phyloP scores from a whole-genome alignment of 2,888 invertebrate species.

The Orthosia gracilis region DNA sequence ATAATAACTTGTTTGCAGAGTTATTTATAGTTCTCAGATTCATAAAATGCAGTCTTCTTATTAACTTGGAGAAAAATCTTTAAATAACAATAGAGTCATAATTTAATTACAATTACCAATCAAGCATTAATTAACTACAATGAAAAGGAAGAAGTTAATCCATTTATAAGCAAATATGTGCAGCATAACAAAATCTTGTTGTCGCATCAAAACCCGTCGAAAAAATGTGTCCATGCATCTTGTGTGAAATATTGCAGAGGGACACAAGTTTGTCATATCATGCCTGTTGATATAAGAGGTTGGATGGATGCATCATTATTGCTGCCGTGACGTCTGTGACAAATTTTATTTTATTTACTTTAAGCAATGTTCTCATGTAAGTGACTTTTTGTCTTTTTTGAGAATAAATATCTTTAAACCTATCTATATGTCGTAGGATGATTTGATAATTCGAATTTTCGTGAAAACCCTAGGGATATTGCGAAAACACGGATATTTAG shows the following conservation, averaged over 20 bases:
- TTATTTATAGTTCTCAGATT: not conserved
- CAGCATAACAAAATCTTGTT: not conserved
- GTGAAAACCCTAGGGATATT: no score
- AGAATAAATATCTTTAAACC: no score
- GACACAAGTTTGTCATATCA: not conserved
- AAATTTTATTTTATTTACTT: no score
- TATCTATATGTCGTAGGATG: no score
- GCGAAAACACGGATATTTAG: no score
- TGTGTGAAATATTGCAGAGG: not conserved
- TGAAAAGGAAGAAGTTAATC: not conserved
- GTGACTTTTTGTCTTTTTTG: no score
- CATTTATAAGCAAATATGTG: not conserved
- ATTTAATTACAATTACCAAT: not conserved
- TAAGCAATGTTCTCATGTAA: no score
- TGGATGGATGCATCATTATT: no score
- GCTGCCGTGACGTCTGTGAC: no score
- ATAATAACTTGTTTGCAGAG: not conserved
- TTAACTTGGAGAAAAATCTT: constrained; percentile 12
- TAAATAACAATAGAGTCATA: constrained; percentile 1
- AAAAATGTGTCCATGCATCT: no score
- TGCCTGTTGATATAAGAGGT: not conserved
- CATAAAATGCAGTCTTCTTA: not conserved
- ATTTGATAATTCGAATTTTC: no score
- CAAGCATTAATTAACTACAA: not conserved
- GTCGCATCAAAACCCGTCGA: no score